Evolutionary conservation across 2,113 vertebrate species (phyloP), one percentile per base, ranked within the genome.

Genomic region (Abramis brama): DNA sequence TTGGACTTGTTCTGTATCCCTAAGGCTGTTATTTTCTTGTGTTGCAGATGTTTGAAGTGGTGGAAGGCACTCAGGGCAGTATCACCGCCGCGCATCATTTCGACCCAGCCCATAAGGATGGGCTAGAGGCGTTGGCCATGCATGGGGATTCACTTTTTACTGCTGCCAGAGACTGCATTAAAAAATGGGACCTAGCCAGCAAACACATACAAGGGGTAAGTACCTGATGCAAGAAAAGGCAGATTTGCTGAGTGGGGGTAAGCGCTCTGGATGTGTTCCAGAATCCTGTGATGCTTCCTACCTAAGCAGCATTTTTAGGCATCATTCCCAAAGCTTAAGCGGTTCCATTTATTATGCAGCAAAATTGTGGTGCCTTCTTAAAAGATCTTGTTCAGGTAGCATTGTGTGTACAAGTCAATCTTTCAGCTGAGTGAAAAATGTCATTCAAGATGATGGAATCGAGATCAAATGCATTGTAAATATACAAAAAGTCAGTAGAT

Each of bases 41-140:
- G 6, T 91, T 92, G 59, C 86, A 99, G 98, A 97, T 99, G 96
- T 99, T 98, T 45, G 98, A 98, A 90, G 96, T 98, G 88, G 93
- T 95, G 9, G 98, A 97, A 94, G 97, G 97, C 0, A 95, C 96
- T 88, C 96, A 98, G 90, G 98, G 98, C 70, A 97, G 96, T 21
- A 90, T 99, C 84, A 94, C 90, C 89, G 96, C 96, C 85, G 93
- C 95, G 79, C 96, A 97, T 83, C 97, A 95, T 64, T 97, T 98
- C 87, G 97, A 98, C 36, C 97, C 97, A 7, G 89, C 96, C 50
- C 98, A 99, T 91, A 97, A 97, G 88, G 97, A 99, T 77, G 94
- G 96, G 10, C 96, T 99, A 75, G 98, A 99, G 93, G 95, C 96
- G 0, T 92, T 99, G 60, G 91, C 93, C 36, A 92, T 98, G 77